Base-by-base conservation (phyloP, 2,113 vertebrate species). In the Catharus fuscescens region DNA sequence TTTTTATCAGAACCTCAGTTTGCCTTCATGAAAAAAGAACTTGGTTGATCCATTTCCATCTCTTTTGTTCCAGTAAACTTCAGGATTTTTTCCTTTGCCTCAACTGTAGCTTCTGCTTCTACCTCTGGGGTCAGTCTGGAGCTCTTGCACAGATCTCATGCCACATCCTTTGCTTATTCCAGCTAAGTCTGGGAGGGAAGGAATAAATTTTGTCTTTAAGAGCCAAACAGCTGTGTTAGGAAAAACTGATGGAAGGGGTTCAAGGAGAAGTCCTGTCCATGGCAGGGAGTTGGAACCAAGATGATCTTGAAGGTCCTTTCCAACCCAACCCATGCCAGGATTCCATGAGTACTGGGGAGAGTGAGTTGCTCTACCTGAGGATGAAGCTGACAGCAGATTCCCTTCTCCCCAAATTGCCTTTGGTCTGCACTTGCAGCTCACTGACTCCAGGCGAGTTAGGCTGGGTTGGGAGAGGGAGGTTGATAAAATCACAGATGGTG, bases 51-150 rank as follows among this genome's bases (percentile, higher is more conserved):
- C 31, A 65, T 88, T 93, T 72, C 74, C 70, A 60, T 24, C 53
- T 82, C 62, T 71, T 88, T 47, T 29, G 8, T 91, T 70, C 23
- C 50, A 59, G 34, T 70, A 9, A 57, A 52, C 83, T 88, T 80
- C 54, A 93, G 90, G 80, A 90, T 8, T 62, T 73, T 73, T 90
- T 85, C 82, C 50, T 42, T 59, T 69, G 48, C 52, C 53, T 78
- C 84, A 67, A 2, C 21, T 89, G 78, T 29, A 77, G 31, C 74
- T 89, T 66, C 89, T 91, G 31, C 74, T 88, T 66, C 89, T 90
- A 42, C 82, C 81, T 92, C 90, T 80, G 76, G 57, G 71, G 26
- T 82, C n/a, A 8, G 59, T 6, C 32, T 56, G 54, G 20, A 54
- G 38, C 40, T 48, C 53, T 53, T 25, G 34, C n/a, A 29, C 24